Conservation (phyloP, 2,113 vertebrate species). For the Heloderma charlesbogerti region DNA sequence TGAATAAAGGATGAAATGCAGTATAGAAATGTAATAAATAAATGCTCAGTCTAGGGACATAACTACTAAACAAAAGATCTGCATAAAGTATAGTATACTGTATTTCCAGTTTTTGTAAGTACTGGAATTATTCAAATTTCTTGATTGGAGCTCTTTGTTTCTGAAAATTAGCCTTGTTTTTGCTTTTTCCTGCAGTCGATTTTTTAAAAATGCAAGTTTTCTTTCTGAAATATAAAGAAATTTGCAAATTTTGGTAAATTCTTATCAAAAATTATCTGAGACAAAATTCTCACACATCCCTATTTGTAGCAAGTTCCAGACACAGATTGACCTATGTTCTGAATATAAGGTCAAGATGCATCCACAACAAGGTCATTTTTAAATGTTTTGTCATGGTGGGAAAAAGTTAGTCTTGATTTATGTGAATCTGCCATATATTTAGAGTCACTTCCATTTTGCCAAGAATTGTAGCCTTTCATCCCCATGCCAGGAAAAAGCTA, state of each 20-base stretch:
- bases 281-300: neutral
- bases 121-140: neutral
- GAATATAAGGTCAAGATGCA: neutral
- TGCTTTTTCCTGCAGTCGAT: too few species aligned
- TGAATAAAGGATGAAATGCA: neutral
- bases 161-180: neutral
- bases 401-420: neutral
- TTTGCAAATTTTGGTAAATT: too few species aligned
- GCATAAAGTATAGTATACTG: neutral
- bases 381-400: neutral
- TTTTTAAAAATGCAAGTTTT: too few species aligned
- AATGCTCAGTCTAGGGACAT: neutral
- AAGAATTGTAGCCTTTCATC: neutral
- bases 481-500: neutral
- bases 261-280: too few species aligned
- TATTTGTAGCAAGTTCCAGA: neutral
- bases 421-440: neutral
- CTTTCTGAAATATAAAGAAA: too few species aligned
- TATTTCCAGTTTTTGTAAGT: neutral
- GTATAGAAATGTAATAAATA: neutral
- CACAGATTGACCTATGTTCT: neutral
- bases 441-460: neutral
- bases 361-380: neutral
- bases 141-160: neutral
- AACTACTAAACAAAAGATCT: neutral